Percentiles rank a stretch among this genome's conserved stretches.
phyloP scores from a whole-genome alignment of 2,797 vertebrate genomes.

The Sebastes itinus region DNA sequence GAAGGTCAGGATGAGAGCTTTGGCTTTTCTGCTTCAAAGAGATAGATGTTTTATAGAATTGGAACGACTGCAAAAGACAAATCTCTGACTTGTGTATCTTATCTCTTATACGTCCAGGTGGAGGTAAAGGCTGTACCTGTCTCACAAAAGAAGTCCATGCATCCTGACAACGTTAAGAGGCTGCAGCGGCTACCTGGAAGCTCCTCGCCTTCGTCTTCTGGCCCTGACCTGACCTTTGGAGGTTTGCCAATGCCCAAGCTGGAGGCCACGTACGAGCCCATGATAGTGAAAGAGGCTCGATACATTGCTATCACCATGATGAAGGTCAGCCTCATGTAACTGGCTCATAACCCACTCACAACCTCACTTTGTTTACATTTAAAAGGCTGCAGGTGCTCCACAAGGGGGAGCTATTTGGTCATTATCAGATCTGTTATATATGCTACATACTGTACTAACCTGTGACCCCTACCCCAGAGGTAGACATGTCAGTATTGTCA shows the following conservation, averaged over 20 bases:
- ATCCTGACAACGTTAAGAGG: slow-evolving; percentile 92
- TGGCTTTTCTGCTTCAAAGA: not conserved
- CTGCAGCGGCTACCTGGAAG: slow-evolving; percentile 91
- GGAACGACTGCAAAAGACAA: not conserved
- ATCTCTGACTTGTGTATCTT: not conserved
- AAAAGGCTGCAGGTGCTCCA: not conserved
- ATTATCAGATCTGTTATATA: not conserved
- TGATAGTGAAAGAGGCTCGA: slow-evolving; percentile 98
- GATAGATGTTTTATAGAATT: not conserved
- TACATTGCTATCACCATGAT: slow-evolving; percentile 99
- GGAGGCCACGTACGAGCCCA: slow-evolving; percentile 96
- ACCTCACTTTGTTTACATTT: not conserved
- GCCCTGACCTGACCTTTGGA: slow-evolving; percentile 92
- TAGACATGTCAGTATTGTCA: not conserved
- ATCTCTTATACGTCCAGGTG: slow-evolving; percentile 81
- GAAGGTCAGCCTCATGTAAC: slow-evolving; percentile 87
- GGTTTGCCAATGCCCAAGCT: slow-evolving; percentile 95
- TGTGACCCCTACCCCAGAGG: not conserved
- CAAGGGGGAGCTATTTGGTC: not conserved
- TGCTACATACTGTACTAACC: not conserved
- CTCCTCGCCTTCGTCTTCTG: slow-evolving; percentile 81
- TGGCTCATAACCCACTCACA: not conserved
- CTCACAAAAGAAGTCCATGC: slow-evolving; percentile 97
- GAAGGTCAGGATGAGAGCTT: slow-evolving; percentile 84
- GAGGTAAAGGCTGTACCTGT: slow-evolving; percentile 99